Percentiles rank a stretch among this genome's conserved stretches.
These are phyloP conservation scores for Eidolon helvum DNA, from an alignment of 2,113 vertebrate species.

Conservation along the genomic window DNA sequence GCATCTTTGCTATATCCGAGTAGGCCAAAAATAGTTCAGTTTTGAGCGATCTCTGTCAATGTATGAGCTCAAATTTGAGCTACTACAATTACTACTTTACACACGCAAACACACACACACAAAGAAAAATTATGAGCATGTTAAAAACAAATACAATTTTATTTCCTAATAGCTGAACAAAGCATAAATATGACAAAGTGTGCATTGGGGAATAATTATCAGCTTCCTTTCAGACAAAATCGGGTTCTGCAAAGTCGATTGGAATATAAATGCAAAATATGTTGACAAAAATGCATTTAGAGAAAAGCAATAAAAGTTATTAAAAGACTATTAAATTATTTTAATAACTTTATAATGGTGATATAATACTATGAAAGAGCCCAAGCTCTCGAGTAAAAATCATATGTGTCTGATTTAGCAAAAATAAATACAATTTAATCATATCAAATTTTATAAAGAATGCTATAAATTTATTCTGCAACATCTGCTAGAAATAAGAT, in stretches of 20 bases:
- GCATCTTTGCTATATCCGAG: not conserved
- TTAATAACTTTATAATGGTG: constrained; percentile 46
- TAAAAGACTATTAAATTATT: constrained; percentile 48
- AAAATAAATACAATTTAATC: constrained; percentile 51
- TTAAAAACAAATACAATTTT: constrained; percentile 33
- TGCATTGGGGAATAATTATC: constrained; percentile 36
- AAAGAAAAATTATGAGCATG: constrained; percentile 24
- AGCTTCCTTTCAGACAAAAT: constrained; percentile 30
- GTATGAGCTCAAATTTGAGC: not conserved
- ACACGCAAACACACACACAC: not conserved
- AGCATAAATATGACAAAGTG: constrained; percentile 29
- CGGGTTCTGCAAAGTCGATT: not conserved
- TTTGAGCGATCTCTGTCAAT: not conserved
- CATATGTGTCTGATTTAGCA: not conserved
- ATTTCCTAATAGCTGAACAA: constrained; percentile 2
- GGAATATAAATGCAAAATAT: constrained; percentile 36
- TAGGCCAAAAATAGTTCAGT: not conserved
- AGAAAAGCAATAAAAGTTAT: constrained; percentile 39
- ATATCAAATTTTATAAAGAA: constrained; percentile 19
- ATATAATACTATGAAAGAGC: not conserved
- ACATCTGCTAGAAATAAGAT: not conserved
- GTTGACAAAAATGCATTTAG: constrained; percentile 32
- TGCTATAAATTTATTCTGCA: constrained; percentile 27
- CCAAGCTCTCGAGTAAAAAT: not conserved
- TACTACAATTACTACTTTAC: not conserved